Conservation (phyloP, 2,888 invertebrate species). For the Sminthurinus aureus region DNA sequence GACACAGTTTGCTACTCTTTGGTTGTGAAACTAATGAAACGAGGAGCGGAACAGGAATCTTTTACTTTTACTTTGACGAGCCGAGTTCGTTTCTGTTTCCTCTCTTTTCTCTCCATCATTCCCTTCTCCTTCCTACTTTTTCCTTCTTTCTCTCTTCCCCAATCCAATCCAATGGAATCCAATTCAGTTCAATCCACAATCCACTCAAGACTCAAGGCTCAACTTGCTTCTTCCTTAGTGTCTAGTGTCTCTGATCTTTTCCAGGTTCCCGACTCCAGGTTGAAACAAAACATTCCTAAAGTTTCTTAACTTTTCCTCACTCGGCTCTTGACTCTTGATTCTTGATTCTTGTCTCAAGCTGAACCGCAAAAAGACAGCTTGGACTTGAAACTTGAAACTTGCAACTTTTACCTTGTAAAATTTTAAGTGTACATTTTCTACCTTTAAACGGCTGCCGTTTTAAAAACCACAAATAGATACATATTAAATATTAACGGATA, state of each 20-base stretch:
- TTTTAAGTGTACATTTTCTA: no score
- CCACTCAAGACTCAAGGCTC: no score
- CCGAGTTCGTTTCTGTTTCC: neutral
- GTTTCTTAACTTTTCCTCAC: slow-evolving; percentile 32
- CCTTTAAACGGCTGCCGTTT: no score
- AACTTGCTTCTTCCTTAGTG: no score
- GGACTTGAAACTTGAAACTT: no score
- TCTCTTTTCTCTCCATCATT: neutral
- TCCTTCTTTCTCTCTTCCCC: neutral
- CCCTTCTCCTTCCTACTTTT: neutral
- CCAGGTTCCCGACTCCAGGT: neutral
- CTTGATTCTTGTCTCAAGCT: neutral
- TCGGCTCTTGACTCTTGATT: neutral
- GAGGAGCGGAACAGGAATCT: no score
- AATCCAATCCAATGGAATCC: neutral
- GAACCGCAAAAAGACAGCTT: slow-evolving; percentile 7
- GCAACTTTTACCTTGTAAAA: no score
- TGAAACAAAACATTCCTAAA: slow-evolving; percentile 40
- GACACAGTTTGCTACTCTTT: no score
- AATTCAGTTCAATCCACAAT: neutral
- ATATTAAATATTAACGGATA: no score
- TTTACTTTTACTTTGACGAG: no score
- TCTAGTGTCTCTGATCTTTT: neutral
- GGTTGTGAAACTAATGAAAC: no score
- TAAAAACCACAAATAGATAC: no score